Base-by-base conservation (phyloP, 1,140 invertebrate species). In the Bacillus rossius region DNA sequence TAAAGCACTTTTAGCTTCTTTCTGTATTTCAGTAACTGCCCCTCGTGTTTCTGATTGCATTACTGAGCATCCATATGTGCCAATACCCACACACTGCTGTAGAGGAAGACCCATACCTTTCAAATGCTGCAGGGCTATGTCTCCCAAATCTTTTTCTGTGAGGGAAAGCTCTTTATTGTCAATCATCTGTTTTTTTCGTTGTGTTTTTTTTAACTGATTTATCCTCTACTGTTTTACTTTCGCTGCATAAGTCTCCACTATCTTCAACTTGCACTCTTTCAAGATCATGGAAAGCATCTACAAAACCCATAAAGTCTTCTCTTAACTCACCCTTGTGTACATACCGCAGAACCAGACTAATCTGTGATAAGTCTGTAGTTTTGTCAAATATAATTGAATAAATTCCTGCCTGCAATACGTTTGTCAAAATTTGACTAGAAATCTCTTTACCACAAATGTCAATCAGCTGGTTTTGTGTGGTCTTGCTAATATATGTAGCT, bases 41-140 rank as follows among this genome's bases (percentile, higher is more conserved):
- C 66, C 66, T 41, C 47, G 41, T 40, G 42, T 26, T 53, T 67
- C 62, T n/a, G 64, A 67, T 16, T 42, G 37, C 67, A 69, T 69
- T 2, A 66, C 63, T 8, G 52, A 57, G 49, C 68, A 70, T 42
- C 57, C 56, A 57, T 69, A 65, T 16, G 67, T 65, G 10, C 65
- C 63, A 42, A 65, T 64, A 7, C 56, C 56, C 23, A 57, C 37
- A 60, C 67, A 70, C 25, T 57, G 48, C 5, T 54, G 52, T 22
- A 63, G 22, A 59, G 52, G 20, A n/a, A 69, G 13, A 29, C 57
- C 17, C 50, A 64, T 62, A 45, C 65, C 59, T 52, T 63, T 59
- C 19, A 64, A 22, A 55, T 25, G 41, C 61, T 49, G 19, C 38
- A 23, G 14, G 7, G 65, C 63, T 41, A 65, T 62, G 54, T 61